Evolutionary conservation across 2,797 vertebrate species (phyloP).

Genomic region (Sebastes aleutianus): DNA sequence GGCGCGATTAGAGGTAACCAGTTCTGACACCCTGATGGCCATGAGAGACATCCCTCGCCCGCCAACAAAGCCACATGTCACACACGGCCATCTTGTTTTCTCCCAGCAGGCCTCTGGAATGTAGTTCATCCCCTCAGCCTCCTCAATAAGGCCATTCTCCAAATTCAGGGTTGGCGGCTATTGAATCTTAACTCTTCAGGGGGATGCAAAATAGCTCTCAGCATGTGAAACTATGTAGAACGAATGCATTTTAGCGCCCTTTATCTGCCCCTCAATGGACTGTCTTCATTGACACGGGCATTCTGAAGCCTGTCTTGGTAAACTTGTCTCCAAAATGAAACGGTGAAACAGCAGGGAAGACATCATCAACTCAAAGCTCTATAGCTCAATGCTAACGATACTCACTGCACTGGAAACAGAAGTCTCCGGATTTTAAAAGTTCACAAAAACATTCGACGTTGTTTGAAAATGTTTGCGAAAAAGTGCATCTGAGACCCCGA

Average conservation of each 20-base stretch:
- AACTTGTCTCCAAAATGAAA: constrained; percentile 64
- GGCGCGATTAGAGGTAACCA: constrained; percentile 76
- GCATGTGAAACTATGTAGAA: constrained; percentile 77
- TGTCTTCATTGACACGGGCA: constrained; percentile 49
- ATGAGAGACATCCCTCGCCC: constrained; percentile 79
- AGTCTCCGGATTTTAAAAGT: constrained; percentile 21
- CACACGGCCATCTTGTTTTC: constrained; percentile 80
- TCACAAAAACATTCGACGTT: constrained; percentile 20
- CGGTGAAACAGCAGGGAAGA: constrained; percentile 53
- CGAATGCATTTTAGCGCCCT: constrained; percentile 71
- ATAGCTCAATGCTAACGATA: not conserved
- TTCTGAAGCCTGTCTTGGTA: constrained; percentile 63
- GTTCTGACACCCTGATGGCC: constrained; percentile 81
- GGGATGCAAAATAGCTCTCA: constrained; percentile 71
- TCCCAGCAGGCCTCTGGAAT: constrained; percentile 76
- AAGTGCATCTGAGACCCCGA: constrained; percentile 39
- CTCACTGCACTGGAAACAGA: constrained; percentile 5
- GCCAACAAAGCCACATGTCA: constrained; percentile 83
- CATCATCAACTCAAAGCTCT: constrained; percentile 41
- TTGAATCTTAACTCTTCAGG: constrained; percentile 73
- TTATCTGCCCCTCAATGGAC: constrained; percentile 63
- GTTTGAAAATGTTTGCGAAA: constrained; percentile 40
- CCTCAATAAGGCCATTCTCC: constrained; percentile 69
- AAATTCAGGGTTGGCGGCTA: constrained; percentile 74
- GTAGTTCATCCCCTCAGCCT: constrained; percentile 70